A percentile compares a stretch with the other conserved stretches of the same genome.
phyloP scores from a whole-genome alignment of 2,113 vertebrate species.

The Phylloscopus trochilus region DNA sequence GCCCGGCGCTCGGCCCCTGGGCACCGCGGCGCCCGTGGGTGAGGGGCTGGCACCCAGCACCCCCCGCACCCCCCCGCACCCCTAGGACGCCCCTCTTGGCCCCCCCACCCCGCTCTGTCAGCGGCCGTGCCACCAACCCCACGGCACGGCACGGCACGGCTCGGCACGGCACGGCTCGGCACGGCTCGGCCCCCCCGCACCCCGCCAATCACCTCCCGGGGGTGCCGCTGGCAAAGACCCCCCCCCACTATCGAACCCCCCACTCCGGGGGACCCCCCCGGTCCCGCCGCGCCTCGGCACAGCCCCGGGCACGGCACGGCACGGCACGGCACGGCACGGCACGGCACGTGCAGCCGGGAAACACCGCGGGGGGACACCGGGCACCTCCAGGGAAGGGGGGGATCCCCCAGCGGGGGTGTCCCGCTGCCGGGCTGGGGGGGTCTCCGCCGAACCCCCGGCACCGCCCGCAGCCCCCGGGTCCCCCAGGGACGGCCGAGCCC shows the following conservation, averaged over 20 bases:
- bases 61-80: neutral
- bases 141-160: neutral
- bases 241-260: too few species aligned
- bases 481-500: too few species aligned
- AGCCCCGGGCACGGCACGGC: neutral
- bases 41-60: neutral
- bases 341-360: neutral
- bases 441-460: too few species aligned
- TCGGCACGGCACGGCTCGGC: neutral
- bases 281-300: neutral
- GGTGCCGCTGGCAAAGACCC: too few species aligned
- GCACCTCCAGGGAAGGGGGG: too few species aligned
- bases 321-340: neutral
- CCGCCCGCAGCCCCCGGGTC: too few species aligned
- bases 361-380: neutral
- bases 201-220: too few species aligned
- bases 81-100: rapidly evolving
- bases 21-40: neutral
- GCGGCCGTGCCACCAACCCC: neutral
- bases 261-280: too few species aligned
- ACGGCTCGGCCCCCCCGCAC: neutral
- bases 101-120: neutral
- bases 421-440: too few species aligned
- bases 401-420: too few species aligned
- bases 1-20: too few species aligned